phyloP scores from a whole-genome alignment of 2,888 invertebrate species.

The Pseudococcus viburni region DNA sequence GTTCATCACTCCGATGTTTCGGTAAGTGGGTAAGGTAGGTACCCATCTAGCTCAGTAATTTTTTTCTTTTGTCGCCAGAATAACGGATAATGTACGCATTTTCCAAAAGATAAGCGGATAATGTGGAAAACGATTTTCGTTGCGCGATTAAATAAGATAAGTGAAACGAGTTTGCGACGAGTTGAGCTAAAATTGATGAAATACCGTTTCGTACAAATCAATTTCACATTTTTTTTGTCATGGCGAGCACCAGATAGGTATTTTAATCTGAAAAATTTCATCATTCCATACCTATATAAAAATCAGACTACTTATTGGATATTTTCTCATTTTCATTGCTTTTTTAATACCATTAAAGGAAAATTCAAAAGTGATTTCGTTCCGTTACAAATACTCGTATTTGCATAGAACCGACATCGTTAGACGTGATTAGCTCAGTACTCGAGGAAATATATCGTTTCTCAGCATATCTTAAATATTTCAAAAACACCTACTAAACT shows the following conservation, averaged over 20 bases:
- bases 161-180: not conserved
- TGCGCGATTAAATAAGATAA: not conserved
- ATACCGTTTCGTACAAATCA: not conserved
- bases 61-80: not conserved
- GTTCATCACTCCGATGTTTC: not conserved
- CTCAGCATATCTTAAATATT: not conserved
- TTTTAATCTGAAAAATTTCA: not conserved
- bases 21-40: too few relatives aligned
- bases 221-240: not conserved
- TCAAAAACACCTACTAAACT: constrained; percentile 4
- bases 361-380: constrained; percentile 13
- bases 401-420: not conserved
- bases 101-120: constrained; percentile 4
- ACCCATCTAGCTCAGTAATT: not conserved
- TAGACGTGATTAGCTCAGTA: not conserved
- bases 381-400: not conserved
- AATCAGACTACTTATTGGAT: not conserved
- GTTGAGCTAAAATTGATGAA: not conserved
- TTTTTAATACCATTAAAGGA: constrained; percentile 1
- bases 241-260: not conserved
- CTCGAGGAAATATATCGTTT: not conserved
- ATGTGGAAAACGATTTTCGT: not conserved
- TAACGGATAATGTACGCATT: not conserved
- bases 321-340: not conserved
- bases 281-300: not conserved